phyloP scores from a whole-genome alignment of 35 echinoderm and acorn worm species.

The Heliocidaris erythrogramma region DNA sequence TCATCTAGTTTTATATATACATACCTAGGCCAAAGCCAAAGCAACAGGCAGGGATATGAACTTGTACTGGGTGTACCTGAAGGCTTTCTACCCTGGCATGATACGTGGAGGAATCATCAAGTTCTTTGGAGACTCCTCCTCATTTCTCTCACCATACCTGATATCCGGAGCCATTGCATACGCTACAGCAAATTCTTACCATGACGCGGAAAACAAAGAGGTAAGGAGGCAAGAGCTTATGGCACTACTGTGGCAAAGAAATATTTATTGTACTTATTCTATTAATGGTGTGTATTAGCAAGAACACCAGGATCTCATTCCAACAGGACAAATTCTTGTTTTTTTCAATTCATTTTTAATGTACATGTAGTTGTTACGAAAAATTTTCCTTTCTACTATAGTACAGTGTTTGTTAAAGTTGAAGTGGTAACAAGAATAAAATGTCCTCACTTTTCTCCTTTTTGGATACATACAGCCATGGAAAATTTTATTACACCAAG shows the following conservation, averaged over 20 bases:
- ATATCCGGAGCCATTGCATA: constrained; percentile 66
- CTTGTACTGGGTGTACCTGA: constrained; percentile 77
- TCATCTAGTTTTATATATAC: too few species aligned
- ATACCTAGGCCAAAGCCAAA: constrained; percentile 62
- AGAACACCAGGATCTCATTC: too few species aligned
- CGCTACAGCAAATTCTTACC: constrained; percentile 42
- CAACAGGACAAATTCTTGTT: too few species aligned
- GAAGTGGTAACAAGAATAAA: too few species aligned
- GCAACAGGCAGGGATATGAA: constrained; percentile 56
- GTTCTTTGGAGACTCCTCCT: constrained; percentile 79
- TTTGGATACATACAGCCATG: too few species aligned
- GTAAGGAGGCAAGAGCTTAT: background rate
- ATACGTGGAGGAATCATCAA: constrained; percentile 78
- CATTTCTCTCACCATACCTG: constrained; percentile 78
- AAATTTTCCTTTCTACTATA: too few species aligned
- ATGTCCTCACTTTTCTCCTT: too few species aligned
- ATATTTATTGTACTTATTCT: background rate
- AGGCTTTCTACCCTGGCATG: constrained; percentile 61
- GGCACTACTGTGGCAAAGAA: background rate
- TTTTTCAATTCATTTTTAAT: too few species aligned
- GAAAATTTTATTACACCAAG: too few species aligned
- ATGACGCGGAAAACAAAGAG: background rate
- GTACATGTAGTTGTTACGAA: too few species aligned
- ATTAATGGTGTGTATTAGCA: too few species aligned
- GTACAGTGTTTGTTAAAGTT: too few species aligned